Base-by-base conservation (phyloP, 2,113 vertebrate genomes). In the Malurus elegans region DNA sequence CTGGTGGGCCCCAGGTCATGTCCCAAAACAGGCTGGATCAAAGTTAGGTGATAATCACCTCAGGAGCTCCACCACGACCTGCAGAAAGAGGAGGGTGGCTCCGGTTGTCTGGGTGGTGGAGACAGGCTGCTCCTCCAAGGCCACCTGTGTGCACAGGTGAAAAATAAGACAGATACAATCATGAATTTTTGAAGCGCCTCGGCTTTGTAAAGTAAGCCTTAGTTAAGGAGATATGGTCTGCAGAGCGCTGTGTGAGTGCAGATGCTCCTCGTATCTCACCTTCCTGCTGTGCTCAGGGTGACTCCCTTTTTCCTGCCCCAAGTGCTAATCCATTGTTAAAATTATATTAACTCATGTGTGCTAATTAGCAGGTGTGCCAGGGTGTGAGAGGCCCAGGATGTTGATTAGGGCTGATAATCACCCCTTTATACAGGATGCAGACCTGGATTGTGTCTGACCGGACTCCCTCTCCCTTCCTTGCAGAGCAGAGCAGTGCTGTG, bases 361-460 rank as follows among this genome's bases (percentile, higher is more conserved):
- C 82, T 97, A 97, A 97, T 96, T 91, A 95, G 86, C 93, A 95
- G 96, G 96, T 96, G 95, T 69, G 96, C 90, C 62, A 23, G 95
- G 95, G 93, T 94, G 95, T 97, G 95, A 93, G 95, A 91, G 72
- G 48, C 69, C 31, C 19, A 5, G 51, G 75, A 82, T 69, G 53
- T 82, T 97, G 73, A 95, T 95, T 88, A 95, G 72, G 38, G 64
- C 66, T 91, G 88, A 82, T 92, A 84, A 90, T 66, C 79, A 90
- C 34, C 61, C 70, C 90, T 97, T 88, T 60, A 4, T 15, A 14
- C 51, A 76, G 95, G 67, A 21, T 78, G 24, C 36, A 60, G 72
- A 51, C 58, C 85, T 32, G 85, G 48, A 50, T 53, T 61, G 54
- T 83, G 36, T 64, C 65, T 91, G 79, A 21, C 48, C 42, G 62